A percentile compares a stretch with the other conserved stretches of the same genome.
Conservation (phyloP, 2,797 vertebrate species). For the Semotilus atromaculatus region DNA sequence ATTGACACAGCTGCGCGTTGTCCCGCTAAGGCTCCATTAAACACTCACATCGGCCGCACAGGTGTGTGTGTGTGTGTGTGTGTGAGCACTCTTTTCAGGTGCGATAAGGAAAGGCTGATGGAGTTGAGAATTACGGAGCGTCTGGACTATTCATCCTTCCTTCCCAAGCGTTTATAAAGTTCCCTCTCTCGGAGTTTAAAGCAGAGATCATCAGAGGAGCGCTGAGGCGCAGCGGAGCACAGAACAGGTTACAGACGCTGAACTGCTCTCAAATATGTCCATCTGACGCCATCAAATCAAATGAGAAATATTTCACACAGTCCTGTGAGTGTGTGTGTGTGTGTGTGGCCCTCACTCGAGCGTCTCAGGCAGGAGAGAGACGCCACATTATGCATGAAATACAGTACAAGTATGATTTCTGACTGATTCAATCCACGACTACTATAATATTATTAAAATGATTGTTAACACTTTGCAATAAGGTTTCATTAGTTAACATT, state of each 20-base stretch:
- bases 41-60: slow-evolving; percentile 17
- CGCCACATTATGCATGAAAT: background rate
- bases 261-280: background rate
- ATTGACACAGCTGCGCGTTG: slow-evolving; percentile 45
- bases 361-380: background rate
- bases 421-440: background rate
- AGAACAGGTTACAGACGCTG: background rate
- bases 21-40: slow-evolving; percentile 37
- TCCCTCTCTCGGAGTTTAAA: background rate
- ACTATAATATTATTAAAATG: no score
- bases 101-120: slow-evolving; percentile 43
- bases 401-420: background rate
- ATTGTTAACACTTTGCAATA: no score
- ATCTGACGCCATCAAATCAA: background rate
- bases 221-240: background rate
- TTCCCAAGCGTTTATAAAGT: background rate
- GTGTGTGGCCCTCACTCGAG: background rate
- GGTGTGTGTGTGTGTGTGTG: slow-evolving; percentile 15
- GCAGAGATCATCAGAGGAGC: background rate
- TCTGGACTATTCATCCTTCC: slow-evolving; percentile 42
- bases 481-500: no score
- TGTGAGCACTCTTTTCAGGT: slow-evolving; percentile 8
- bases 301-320: slow-evolving; percentile 5
- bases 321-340: background rate
- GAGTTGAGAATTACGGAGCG: slow-evolving; percentile 30